Evolutionary conservation across 2,888 invertebrate genomes (phyloP).

Genomic region (Galeruca laticollis): DNA sequence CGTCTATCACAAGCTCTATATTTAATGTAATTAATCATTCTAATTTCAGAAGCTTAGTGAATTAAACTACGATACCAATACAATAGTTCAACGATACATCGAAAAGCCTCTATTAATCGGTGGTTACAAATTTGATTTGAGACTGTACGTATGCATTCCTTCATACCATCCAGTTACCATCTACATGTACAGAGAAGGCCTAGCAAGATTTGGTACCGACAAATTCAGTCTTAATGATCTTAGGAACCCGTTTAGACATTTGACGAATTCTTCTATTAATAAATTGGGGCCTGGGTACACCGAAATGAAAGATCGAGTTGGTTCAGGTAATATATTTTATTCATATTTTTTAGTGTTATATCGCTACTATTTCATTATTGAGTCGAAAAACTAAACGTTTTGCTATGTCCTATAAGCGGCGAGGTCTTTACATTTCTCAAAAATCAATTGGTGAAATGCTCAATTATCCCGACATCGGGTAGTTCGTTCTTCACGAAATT

Average conservation of each 20-base stretch:
- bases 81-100: slow-evolving; percentile 86
- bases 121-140: slow-evolving; percentile 92
- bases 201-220: slow-evolving; percentile 84
- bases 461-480: too few relatives aligned
- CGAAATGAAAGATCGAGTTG: slow-evolving; percentile 85
- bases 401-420: too few relatives aligned
- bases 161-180: slow-evolving; percentile 88
- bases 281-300: slow-evolving; percentile 87
- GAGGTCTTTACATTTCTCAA: too few relatives aligned
- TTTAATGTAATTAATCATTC: neutral
- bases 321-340: slow-evolving; percentile 72
- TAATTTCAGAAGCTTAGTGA: slow-evolving; percentile 78
- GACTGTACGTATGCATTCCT: slow-evolving; percentile 91
- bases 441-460: too few relatives aligned
- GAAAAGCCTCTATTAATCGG: slow-evolving; percentile 83
- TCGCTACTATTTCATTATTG: too few relatives aligned
- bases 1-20: too few relatives aligned
- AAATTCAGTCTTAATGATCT: slow-evolving; percentile 87
- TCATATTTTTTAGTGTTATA: too few relatives aligned
- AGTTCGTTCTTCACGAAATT: too few relatives aligned
- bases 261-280: slow-evolving; percentile 93
- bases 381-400: neutral
- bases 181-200: slow-evolving; percentile 90
- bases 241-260: slow-evolving; percentile 85
- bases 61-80: slow-evolving; percentile 81